phyloP scores from a whole-genome alignment of 2,113 vertebrate species.

The Maccullochella peelii region DNA sequence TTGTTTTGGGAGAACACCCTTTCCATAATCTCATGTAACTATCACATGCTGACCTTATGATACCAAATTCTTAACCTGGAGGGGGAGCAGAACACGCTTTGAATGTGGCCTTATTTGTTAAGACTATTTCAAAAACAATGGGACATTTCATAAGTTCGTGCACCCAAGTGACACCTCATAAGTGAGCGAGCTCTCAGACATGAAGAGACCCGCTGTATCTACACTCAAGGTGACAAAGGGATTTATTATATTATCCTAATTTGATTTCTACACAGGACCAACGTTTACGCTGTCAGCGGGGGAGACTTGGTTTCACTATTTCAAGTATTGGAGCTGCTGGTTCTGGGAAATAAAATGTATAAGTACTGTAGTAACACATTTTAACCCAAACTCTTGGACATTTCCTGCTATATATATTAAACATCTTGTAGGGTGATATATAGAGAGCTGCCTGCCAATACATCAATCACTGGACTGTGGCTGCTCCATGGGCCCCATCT shows the following conservation, averaged over 20 bases:
- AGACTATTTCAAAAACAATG: conserved; percentile 75
- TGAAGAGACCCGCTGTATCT: conserved; percentile 52
- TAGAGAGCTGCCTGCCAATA: conserved; percentile 28
- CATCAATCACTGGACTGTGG: conserved; percentile 36
- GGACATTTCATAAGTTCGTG: conserved; percentile 62
- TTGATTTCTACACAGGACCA: conserved; percentile 44
- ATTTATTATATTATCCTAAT: conserved; percentile 53
- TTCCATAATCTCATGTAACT: conserved; percentile 76
- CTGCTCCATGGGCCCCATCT: conserved; percentile 41
- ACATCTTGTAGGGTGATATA: conserved; percentile 27
- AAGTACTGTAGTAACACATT: conserved; percentile 8
- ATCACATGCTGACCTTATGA: conserved; percentile 83
- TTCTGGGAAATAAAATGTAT: conserved; percentile 18
- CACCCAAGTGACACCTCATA: conserved; percentile 62
- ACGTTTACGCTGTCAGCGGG: conserved; percentile 6
- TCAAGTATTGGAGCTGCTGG: background rate
- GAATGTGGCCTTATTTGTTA: conserved; percentile 72
- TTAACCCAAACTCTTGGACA: conserved; percentile 23
- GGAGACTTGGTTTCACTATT: conserved; percentile 21
- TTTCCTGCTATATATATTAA: background rate
- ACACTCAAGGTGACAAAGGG: conserved; percentile 53
- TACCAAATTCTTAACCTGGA: conserved; percentile 73
- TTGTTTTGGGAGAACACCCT: conserved; percentile 70
- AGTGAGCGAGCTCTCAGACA: conserved; percentile 36
- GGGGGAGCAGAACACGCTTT: conserved; percentile 62